phyloP scores from a whole-genome alignment of 2,113 vertebrate genomes.

The cattle (Bos taurus) region ARS-UCD2.0 NC_037331.1:71509001-71509500 shows the following conservation, averaged over 20 bases:
- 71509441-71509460: background rate
- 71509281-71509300: background rate
- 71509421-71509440: background rate
- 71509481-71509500: background rate
- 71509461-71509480: background rate
- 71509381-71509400: background rate
- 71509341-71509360: background rate
- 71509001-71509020: background rate
- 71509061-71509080: background rate
- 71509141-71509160: no score
- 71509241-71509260: background rate
- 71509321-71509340: background rate
- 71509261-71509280: background rate
- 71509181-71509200: background rate
- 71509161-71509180: no score
- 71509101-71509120: background rate
- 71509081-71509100: background rate
- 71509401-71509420: background rate
- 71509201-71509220: background rate
- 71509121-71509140: background rate
- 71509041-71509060: background rate
- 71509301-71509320: accelerated
- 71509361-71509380: background rate
- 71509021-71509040: background rate
- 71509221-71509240: background rate